phyloP scores from a whole-genome alignment of 2,888 invertebrate species.

The Megalurothrips usitatus region DNA sequence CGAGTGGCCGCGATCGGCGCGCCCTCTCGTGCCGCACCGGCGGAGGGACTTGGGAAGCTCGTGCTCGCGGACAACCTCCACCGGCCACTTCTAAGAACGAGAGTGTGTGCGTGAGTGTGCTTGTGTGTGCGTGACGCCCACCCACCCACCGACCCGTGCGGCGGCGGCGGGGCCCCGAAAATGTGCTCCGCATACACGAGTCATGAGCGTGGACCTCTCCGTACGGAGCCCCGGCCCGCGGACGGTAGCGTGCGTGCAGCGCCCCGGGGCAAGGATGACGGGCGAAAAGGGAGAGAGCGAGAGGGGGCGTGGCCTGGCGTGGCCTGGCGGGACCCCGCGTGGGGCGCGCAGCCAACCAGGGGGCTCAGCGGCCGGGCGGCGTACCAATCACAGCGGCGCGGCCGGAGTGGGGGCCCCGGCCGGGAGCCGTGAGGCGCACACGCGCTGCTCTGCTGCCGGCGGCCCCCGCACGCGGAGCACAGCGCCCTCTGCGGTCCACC shows the following conservation, averaged over 20 bases:
- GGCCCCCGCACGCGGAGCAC: neutral
- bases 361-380: neutral
- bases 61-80: no score
- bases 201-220: neutral
- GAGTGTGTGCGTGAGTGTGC: no score
- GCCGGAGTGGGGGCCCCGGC: neutral
- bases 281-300: neutral
- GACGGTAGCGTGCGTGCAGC: neutral
- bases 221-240: neutral
- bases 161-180: neutral
- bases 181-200: neutral
- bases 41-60: no score
- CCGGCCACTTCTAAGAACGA: no score
- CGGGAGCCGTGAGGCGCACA: neutral
- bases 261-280: neutral
- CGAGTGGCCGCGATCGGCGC: neutral
- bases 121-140: neutral
- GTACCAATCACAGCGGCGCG: neutral
- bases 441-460: neutral
- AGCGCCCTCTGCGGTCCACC: neutral
- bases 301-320: neutral
- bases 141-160: neutral
- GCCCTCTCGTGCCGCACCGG: neutral
- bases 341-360: neutral
- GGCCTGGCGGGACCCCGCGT: neutral